Base-by-base conservation (phyloP, 2,797 vertebrate species). In the Brotula barbata region DNA sequence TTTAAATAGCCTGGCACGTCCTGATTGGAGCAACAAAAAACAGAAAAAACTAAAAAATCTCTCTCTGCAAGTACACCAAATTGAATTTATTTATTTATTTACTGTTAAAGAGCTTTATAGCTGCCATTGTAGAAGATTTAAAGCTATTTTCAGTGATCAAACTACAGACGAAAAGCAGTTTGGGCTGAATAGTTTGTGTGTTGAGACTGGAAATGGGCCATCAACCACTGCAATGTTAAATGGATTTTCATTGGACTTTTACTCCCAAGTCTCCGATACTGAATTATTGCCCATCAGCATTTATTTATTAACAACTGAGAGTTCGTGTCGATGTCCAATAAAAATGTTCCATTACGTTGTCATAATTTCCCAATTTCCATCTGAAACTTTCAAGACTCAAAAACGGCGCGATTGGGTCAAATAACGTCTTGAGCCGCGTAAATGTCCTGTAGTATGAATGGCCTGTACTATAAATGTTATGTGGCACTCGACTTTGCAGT, bases 1-100 rank as follows among this genome's bases (percentile, higher is more conserved):
- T 85, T 78, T 80, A 82, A 78, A 85, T 78, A 68, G 71, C 77
- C 68, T 42, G 19, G 46, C 17, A 75, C 44, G 47, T 54, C 71
- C 37, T 20, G 28, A 51, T 34, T 45, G 21, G 28, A 42, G 16
- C 59, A 69, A 53, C 51, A 28, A 28, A 28, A 28, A 28, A 28
- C 7, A 28, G 7, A 28, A 28, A 4, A 28, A 28, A 28, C 3
- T 28, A 66, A 75, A 60, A 49, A 46, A 49, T 28, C 46, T 31
- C 22, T 23, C 15, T 25, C 46, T 37, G 13, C n/a, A 55, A 52
- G 60, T 79, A 44, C 58, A 49, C 46, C 48, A 48, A 51, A 19
- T 50, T 41, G 16, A 59, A 59, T 48, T 41, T 41, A 59, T 33
- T 33, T 33, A 28, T 28, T 28, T 28, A 33, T 33, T 48, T 45